phyloP scores from a whole-genome alignment of 2,113 vertebrate species.

The Agapornis roseicollis region DNA sequence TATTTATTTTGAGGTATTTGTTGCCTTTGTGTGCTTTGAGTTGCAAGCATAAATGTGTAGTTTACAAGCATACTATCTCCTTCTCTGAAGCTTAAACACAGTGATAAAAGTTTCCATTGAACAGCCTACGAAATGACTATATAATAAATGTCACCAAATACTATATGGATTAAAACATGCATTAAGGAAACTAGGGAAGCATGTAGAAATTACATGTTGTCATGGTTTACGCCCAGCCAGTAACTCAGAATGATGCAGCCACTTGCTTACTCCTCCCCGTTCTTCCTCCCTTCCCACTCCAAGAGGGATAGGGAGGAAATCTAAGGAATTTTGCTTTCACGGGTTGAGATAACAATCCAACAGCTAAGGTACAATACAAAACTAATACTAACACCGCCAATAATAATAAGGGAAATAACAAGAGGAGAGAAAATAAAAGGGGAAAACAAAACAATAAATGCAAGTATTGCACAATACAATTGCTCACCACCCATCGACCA shows the following conservation, averaged over 20 bases:
- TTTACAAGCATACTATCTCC: not conserved
- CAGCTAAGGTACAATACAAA: not conserved
- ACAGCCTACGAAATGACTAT: not conserved
- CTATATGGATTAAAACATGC: not conserved
- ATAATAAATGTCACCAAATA: not conserved
- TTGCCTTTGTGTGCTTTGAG: not conserved
- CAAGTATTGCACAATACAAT: not conserved
- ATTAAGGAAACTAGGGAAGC: not conserved
- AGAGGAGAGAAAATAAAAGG: not conserved
- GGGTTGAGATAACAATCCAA: not conserved
- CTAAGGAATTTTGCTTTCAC: not conserved
- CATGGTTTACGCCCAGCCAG: not conserved
- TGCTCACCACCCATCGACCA: not conserved
- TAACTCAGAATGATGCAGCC: not conserved
- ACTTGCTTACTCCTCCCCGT: not conserved
- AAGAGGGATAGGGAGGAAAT: not conserved
- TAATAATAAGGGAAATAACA: not conserved
- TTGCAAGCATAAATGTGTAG: not conserved
- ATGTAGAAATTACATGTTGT: not conserved
- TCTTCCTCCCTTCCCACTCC: not conserved
- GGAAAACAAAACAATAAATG: not conserved
- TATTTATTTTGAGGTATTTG: not conserved
- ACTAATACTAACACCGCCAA: not conserved
- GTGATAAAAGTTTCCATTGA: not conserved
- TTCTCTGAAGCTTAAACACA: not conserved